phyloP scores from a whole-genome alignment of 2,113 vertebrate genomes.

The Plectropomus leopardus region DNA sequence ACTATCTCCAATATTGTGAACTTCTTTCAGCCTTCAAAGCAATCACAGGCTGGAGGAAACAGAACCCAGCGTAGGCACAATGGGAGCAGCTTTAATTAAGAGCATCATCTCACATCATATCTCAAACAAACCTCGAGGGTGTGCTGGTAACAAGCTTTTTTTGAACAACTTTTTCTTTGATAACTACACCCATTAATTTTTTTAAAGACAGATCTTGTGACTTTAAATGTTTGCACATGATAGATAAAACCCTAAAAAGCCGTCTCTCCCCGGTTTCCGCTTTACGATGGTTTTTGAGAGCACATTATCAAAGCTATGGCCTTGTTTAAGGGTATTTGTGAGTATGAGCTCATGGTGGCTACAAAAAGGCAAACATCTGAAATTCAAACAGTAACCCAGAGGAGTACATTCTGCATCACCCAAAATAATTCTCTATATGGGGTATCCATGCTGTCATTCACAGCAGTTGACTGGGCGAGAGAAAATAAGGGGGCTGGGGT shows the following conservation, averaged over 20 bases:
- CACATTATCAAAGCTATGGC: conserved; percentile 45
- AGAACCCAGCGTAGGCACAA: conserved; percentile 70
- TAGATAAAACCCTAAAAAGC: conserved; percentile 40
- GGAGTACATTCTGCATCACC: conserved; percentile 74
- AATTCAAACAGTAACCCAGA: conserved; percentile 76
- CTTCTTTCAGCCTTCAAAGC: conserved; percentile 77
- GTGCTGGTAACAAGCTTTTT: conserved; percentile 69
- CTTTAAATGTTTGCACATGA: conserved; percentile 59
- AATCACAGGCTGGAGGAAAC: conserved; percentile 62
- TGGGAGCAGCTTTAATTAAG: conserved; percentile 82
- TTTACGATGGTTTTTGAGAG: conserved; percentile 38
- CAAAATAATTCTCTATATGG: conserved; percentile 90
- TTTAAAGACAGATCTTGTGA: conserved; percentile 44
- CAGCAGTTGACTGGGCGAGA: conserved; percentile 80
- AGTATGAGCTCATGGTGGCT: background rate
- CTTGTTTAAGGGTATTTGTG: conserved; percentile 37
- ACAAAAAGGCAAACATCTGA: conserved; percentile 75
- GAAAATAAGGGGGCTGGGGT: conserved; percentile 77
- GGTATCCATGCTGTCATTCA: conserved; percentile 86
- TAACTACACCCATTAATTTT: conserved; percentile 58
- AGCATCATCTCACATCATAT: conserved; percentile 73
- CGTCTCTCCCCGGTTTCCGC: conserved; percentile 1
- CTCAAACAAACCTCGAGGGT: conserved; percentile 74
- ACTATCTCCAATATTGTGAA: conserved; percentile 71
- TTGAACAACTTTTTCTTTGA: conserved; percentile 69